Conservation (phyloP, 2,797 vertebrate species). For the Ambastaia sidthimunki region DNA sequence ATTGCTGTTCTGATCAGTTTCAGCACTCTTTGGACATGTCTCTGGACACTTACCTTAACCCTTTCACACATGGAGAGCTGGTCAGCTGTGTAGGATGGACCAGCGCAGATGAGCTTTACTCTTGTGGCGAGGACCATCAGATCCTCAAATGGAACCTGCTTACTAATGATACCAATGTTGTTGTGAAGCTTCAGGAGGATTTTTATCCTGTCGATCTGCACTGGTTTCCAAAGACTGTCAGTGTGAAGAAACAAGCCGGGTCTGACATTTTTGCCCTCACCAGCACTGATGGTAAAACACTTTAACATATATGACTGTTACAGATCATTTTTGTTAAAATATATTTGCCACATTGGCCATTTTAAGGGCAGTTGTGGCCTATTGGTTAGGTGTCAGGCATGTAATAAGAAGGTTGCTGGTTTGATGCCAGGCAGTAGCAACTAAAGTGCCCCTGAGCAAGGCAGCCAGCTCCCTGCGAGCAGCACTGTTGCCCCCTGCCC, state of each 20-base stretch:
- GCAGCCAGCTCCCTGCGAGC: too few species aligned
- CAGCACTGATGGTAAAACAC: slow-evolving; percentile 88
- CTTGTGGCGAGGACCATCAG: slow-evolving; percentile 95
- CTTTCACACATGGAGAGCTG: slow-evolving; percentile 72
- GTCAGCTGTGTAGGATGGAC: slow-evolving; percentile 58
- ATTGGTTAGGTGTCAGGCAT: too few species aligned
- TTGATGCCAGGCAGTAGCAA: too few species aligned
- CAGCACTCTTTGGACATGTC: not conserved
- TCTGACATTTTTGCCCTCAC: slow-evolving; percentile 91
- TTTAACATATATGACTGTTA: too few species aligned
- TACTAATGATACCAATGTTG: slow-evolving; percentile 83
- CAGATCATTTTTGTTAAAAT: too few species aligned
- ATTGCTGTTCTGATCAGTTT: too few species aligned
- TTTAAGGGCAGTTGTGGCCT: too few species aligned
- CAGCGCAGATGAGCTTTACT: slow-evolving; percentile 92
- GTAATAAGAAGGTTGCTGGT: too few species aligned
- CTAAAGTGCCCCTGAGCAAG: too few species aligned
- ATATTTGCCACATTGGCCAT: too few species aligned
- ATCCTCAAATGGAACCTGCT: slow-evolving; percentile 93
- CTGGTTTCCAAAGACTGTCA: slow-evolving; percentile 89
- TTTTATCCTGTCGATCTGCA: slow-evolving; percentile 92
- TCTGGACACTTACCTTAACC: slow-evolving; percentile 66
- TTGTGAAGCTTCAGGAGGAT: slow-evolving; percentile 88
- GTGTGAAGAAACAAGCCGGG: slow-evolving; percentile 88
- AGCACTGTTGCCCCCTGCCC: too few species aligned